Percentiles rank a stretch among this genome's conserved stretches.
Evolutionary conservation across 1,140 invertebrate species (phyloP).

Genomic region (Melanaphis sacchari): DNA sequence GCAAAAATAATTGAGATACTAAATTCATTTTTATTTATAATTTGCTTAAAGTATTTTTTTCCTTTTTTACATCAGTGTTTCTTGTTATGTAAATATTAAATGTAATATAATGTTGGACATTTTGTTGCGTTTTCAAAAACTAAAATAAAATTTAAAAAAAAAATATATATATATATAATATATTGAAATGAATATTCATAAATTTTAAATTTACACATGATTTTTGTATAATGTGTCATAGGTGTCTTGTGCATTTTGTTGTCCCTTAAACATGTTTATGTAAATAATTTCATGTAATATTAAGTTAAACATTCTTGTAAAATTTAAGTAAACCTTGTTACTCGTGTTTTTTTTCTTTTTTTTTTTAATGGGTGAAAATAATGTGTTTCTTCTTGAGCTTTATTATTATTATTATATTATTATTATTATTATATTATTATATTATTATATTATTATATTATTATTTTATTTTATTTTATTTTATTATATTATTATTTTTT

Average conservation of each 20-base stretch:
- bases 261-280: conserved; percentile 55
- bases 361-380: conserved; percentile 47
- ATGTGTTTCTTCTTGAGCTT: conserved; percentile 56
- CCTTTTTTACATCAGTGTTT: conserved; percentile 54
- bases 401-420: conserved; percentile 56
- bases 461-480: conserved; percentile 41
- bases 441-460: conserved; percentile 23
- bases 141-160: conserved; percentile 28
- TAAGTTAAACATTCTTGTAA: conserved; percentile 56
- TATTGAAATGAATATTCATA: conserved; percentile 36
- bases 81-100: conserved; percentile 58
- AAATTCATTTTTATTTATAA: conserved; percentile 49
- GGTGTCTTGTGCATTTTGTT: conserved; percentile 56
- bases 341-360: conserved; percentile 54
- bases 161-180: conserved; percentile 43
- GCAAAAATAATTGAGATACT: conserved; percentile 50
- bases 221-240: conserved; percentile 56
- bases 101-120: conserved; percentile 57
- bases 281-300: conserved; percentile 54
- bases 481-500: background rate
- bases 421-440: conserved; percentile 26
- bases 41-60: conserved; percentile 49
- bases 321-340: conserved; percentile 57
- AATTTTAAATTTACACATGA: conserved; percentile 48
- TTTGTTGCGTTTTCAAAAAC: conserved; percentile 57